Evolutionary conservation across 2,797 vertebrate genomes (phyloP).

Genomic region (Lophotriccus pileatus): DNA sequence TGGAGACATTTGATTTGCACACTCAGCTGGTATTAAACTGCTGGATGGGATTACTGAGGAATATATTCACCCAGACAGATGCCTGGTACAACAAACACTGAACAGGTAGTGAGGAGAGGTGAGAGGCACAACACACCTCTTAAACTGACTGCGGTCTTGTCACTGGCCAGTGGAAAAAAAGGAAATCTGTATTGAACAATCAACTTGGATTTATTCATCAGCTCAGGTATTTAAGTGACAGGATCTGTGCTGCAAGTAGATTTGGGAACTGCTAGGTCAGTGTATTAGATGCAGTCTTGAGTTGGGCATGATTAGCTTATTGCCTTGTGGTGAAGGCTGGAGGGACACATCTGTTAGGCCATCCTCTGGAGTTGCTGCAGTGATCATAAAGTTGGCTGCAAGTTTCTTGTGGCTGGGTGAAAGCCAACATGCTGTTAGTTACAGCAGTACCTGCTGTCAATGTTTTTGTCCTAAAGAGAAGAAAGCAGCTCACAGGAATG

Average conservation of each 20-base stretch:
- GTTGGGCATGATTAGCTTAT: background rate
- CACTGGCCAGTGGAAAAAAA: background rate
- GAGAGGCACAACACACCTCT: background rate
- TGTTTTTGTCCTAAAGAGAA: background rate
- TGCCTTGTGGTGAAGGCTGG: background rate
- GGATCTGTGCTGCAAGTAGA: background rate
- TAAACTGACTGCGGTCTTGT: background rate
- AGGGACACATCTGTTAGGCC: fast-evolving
- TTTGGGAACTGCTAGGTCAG: background rate
- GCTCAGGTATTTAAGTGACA: background rate
- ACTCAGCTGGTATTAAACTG: background rate
- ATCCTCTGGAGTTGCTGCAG: background rate
- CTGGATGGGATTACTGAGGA: background rate
- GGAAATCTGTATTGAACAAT: fast-evolving
- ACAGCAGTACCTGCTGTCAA: background rate
- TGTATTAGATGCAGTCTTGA: background rate
- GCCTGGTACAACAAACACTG: background rate
- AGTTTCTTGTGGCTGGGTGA: background rate
- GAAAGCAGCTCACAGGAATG: background rate
- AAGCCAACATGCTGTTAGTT: fast-evolving
- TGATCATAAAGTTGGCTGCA: background rate
- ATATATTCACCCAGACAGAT: background rate
- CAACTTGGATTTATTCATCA: background rate
- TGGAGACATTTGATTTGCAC: background rate
- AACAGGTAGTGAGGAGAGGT: background rate